Evolutionary conservation across 2,888 invertebrate species (phyloP), one percentile per base, ranked within the genome.

Genomic region (Habrosyne pyritoides): DNA sequence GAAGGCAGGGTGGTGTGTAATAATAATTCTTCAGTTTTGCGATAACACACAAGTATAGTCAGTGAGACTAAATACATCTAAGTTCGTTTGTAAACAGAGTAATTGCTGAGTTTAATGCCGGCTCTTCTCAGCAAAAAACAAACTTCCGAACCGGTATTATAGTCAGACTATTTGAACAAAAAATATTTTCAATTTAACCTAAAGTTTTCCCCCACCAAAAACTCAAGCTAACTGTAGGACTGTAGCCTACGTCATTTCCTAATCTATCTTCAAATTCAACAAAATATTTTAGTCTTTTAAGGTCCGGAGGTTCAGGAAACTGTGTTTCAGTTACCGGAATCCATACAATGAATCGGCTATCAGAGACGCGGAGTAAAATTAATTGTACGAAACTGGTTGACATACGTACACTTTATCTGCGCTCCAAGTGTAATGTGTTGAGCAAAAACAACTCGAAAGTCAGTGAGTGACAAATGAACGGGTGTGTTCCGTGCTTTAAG

Each of bases 381-480:
- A 33, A n/a, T 33, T 33, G n/a, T 33, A 33, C 33, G 33, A n/a
- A 33, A 33, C 4, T 33, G n/a, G n/a, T 6, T 33, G n/a, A 6
- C 33, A n/a, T 6, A 33, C n/a, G n/a, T 33, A n/a, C 33, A 42
- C 8, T 42, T 42, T 8, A 42, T 18, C 8, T 18, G 59, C 46
- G 53, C 59, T 48, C 49, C 60, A 59, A 60, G 59, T 64, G 61
- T 63, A 61, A 52, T 53, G 62, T 53, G 50, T 53, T 55, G n/a
- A 57, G 59, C 60, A 68, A 68, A 68, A 68, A 66, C 68, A 59
- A 56, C 54, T 53, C 57, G 56, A 55, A 63, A 54, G 60, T 56
- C 42, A n/a, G 56, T 18, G 54, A 47, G 61, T 57, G 62, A 66
- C 62, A 68, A 64, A 64, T 65, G 63, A 65, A 51, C 56, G 53